Evolutionary conservation across 2,797 vertebrate genomes (phyloP), one percentile per base, ranked within the genome.

Genomic region (Pseudocheirus occidentalis): DNA sequence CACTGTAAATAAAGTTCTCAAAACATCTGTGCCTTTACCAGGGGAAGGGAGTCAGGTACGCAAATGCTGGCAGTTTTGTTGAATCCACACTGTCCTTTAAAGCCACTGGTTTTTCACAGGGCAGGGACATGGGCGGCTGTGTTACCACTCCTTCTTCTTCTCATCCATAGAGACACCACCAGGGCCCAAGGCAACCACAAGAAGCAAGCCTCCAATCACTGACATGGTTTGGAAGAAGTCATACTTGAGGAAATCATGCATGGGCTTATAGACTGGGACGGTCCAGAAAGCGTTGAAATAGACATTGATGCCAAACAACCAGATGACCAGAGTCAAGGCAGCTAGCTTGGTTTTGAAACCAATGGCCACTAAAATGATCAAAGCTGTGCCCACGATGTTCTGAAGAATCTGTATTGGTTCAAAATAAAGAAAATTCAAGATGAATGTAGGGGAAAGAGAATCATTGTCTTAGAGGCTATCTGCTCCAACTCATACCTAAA

Each of bases 221-320:
- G 99, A 99, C 98, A 99, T 99, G 98, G 99, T 99, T 99, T 99
- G 99, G 99, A 99, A 99, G 99, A 99, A 99, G 98, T 99, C 99
- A 0, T 99, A 99, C 98, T 99, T 99, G 97, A 99, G 99, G 99
- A 99, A 99, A 98, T 99, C 99, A 2, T 99, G 99, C 99, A 99
- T 99, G 98, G 99, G 99, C 97, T 99, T 99, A 98, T 99, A 99
- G 97, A 99, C 98, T 0, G 99, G 99, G 97, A 99, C 96, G 98
- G 99, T 99, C 99, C 99, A 99, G 99, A 99, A 99, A 97, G 99
- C 99, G 59, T 99, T 99, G 99, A 99, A 99, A 98, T 99, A 99
- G 98, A 99, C 98, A 81, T 99, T 99, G 98, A 99, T 99, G 95
- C 98, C 99, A 92, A 99, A 99, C 14, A 99, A 99, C 99, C 99